Conservation (phyloP, 2,797 vertebrate genomes). For the Brachymystax lenok region DNA sequence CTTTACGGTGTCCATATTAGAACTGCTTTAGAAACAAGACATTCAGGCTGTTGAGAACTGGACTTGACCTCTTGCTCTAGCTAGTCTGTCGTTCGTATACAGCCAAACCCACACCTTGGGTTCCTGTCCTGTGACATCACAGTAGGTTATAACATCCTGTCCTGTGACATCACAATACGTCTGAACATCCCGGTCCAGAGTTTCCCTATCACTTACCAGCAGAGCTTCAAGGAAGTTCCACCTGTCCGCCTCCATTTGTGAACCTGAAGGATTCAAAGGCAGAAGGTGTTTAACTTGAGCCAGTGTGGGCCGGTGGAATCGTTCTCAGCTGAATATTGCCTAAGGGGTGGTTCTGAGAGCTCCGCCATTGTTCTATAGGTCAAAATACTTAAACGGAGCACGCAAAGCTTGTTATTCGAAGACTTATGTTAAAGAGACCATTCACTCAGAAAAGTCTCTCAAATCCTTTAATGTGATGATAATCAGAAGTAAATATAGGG, state of each 20-base stretch:
- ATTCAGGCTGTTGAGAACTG: conserved; percentile 21
- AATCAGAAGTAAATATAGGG: conserved; percentile 1
- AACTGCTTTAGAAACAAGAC: background rate
- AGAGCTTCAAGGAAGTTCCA: conserved; percentile 5
- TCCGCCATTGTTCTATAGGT: background rate
- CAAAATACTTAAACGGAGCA: background rate
- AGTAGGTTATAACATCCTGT: background rate
- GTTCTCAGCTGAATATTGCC: conserved; percentile 4
- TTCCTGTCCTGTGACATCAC: conserved; percentile 5
- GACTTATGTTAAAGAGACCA: conserved; percentile 12
- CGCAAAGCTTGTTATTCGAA: background rate
- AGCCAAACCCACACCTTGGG: conserved; percentile 2
- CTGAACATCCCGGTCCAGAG: conserved; percentile 20
- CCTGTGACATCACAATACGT: conserved; percentile 27
- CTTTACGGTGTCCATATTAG: background rate
- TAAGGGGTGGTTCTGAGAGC: background rate
- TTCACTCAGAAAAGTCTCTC: background rate
- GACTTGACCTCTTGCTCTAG: conserved; percentile 29
- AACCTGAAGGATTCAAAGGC: conserved; percentile 9
- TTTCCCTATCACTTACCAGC: conserved; percentile 7
- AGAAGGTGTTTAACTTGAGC: conserved; percentile 3
- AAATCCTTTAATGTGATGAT: background rate
- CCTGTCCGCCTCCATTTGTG: background rate
- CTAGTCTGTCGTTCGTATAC: conserved; percentile 31
- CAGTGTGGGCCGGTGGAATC: background rate